Evolutionary conservation across 2,888 invertebrate genomes (phyloP).

Genomic region (Deroplatys truncata): DNA sequence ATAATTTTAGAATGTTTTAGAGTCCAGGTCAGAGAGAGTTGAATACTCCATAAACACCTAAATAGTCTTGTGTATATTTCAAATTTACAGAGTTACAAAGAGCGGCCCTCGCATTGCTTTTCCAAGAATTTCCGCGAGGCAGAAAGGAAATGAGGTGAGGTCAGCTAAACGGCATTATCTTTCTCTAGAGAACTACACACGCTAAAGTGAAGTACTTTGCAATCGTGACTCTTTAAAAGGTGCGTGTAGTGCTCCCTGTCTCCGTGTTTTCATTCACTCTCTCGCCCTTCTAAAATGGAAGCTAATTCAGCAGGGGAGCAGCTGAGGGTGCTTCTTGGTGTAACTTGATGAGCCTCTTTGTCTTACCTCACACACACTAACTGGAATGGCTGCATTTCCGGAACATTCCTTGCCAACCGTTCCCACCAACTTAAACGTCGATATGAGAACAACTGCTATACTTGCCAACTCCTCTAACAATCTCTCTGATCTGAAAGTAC

Average conservation of each 20-base stretch:
- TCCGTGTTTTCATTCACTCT: not conserved
- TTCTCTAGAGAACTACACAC: no score
- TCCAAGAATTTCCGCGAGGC: not conserved
- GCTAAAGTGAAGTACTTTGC: not conserved
- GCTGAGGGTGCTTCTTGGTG: not conserved
- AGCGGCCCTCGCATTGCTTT: not conserved
- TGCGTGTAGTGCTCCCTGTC: not conserved
- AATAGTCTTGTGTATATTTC: no score
- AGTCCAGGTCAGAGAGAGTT: no score
- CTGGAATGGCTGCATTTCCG: not conserved
- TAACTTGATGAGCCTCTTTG: not conserved
- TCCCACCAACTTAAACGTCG: not conserved
- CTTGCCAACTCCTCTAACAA: no score
- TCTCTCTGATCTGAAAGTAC: no score
- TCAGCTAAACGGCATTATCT: not conserved
- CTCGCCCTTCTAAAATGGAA: not conserved
- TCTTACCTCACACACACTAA: not conserved
- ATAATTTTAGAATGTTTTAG: no score
- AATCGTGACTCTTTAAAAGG: not conserved
- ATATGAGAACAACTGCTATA: not conserved
- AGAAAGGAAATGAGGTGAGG: not conserved
- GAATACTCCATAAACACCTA: no score
- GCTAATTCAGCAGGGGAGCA: not conserved
- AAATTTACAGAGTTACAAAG: no score
- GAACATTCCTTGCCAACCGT: not conserved